These are phyloP conservation scores for Dipodomys spectabilis DNA, from an alignment of 2,113 vertebrate species.

Conservation along the genomic window DNA sequence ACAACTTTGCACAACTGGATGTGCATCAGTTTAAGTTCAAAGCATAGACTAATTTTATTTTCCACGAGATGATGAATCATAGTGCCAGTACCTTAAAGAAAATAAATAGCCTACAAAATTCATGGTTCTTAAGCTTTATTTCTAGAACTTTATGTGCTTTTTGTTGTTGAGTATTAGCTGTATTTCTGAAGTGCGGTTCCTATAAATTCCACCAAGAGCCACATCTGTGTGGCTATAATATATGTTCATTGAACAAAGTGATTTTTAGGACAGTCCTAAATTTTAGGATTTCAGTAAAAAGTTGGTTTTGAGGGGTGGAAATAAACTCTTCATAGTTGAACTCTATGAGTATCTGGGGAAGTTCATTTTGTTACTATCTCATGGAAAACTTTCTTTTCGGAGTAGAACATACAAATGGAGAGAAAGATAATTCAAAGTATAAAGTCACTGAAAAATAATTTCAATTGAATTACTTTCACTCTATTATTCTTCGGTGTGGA, in stretches of 20 bases:
- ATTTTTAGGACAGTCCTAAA: slow-evolving; percentile 69
- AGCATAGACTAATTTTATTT: slow-evolving; percentile 7
- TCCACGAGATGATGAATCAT: not conserved
- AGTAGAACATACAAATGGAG: slow-evolving; percentile 59
- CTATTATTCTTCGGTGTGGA: not conserved
- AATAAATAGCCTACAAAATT: slow-evolving; percentile 33
- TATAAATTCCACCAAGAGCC: slow-evolving; percentile 69
- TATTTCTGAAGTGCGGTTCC: slow-evolving; percentile 68
- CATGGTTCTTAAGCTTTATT: slow-evolving; percentile 44
- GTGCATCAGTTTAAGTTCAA: slow-evolving; percentile 1
- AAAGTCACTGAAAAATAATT: slow-evolving; percentile 61
- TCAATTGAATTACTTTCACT: slow-evolving; percentile 72
- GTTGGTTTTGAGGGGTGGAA: not conserved
- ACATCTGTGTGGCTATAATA: slow-evolving; percentile 61
- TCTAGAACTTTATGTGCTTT: slow-evolving; percentile 14
- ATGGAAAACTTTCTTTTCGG: slow-evolving; percentile 45
- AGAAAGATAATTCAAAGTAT: slow-evolving; percentile 64
- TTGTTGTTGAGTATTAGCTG: slow-evolving; percentile 29
- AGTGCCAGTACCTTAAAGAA: not conserved
- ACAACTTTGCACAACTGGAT: not conserved
- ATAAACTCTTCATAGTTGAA: slow-evolving; percentile 30
- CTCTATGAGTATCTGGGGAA: not conserved
- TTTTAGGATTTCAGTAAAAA: slow-evolving; percentile 64
- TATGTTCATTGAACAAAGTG: slow-evolving; percentile 61
- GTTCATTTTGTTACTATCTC: slow-evolving; percentile 44